These are phyloP conservation scores for Loripinus fragilis DNA, from an alignment of 2,888 invertebrate species.

Conservation along the genomic window DNA sequence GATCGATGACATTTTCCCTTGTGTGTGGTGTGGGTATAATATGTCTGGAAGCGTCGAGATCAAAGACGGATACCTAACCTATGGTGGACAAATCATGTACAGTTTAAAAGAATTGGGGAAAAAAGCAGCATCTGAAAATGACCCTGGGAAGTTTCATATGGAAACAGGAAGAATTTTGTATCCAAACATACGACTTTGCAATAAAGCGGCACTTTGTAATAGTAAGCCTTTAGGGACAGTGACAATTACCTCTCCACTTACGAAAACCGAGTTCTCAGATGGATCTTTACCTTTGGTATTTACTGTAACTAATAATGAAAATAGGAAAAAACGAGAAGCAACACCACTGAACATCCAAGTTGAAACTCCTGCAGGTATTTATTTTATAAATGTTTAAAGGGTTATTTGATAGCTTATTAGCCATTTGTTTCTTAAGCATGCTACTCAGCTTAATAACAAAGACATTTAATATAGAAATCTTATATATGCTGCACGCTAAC, in stretches of 20 bases:
- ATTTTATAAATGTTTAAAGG: no score
- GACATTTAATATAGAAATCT: no score
- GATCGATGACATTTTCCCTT: conserved; percentile 57
- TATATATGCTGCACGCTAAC: no score
- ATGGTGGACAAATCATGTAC: conserved; percentile 39
- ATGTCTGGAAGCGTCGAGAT: conserved; percentile 55
- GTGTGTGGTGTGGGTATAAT: conserved; percentile 60
- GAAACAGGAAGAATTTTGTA: conserved; percentile 66
- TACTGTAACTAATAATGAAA: background rate
- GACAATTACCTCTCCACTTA: conserved; percentile 38
- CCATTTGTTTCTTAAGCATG: no score
- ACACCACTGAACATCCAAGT: conserved; percentile 24
- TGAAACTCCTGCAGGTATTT: conserved; percentile 46
- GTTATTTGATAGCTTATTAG: no score
- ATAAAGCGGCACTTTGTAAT: conserved; percentile 61
- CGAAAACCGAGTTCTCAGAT: conserved; percentile 43
- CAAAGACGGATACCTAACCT: conserved; percentile 47
- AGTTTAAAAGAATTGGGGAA: conserved; percentile 47
- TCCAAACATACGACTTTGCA: conserved; percentile 60
- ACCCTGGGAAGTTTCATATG: conserved; percentile 52
- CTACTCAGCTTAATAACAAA: no score
- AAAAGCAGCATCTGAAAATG: background rate
- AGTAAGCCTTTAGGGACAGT: conserved; percentile 56
- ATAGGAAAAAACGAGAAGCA: conserved; percentile 24
- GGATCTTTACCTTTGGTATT: conserved; percentile 50